Conservation (phyloP, 1,140 invertebrate species). For the Zophobas atratus region DNA sequence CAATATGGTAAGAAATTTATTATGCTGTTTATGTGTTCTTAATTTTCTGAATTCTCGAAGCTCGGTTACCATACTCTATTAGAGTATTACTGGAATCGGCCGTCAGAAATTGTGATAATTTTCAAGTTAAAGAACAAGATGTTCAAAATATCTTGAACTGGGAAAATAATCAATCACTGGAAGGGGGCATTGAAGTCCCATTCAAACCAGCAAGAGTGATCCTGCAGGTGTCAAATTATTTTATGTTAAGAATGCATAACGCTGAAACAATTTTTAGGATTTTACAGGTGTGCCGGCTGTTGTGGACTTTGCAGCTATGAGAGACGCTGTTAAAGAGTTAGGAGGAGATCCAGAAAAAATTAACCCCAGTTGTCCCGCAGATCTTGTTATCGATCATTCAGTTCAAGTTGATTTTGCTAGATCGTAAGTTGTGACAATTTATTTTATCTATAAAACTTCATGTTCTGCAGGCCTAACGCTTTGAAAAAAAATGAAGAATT, state of each 20-base stretch:
- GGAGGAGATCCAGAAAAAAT: conserved; percentile 94
- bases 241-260: conserved; percentile 3
- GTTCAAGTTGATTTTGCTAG: conserved; percentile 96
- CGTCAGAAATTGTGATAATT: conserved; percentile 96
- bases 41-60: conserved; percentile 70
- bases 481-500: conserved; percentile 94
- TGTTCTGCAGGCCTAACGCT: conserved; percentile 81
- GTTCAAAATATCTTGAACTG: conserved; percentile 94
- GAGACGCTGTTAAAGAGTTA: conserved; percentile 92
- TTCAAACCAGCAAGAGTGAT: conserved; percentile 97
- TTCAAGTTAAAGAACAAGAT: conserved; percentile 89
- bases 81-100: conserved; percentile 95
- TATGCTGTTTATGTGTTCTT: background rate
- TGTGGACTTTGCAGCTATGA: conserved; percentile 99
- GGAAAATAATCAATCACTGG: conserved; percentile 81
- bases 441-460: conserved; percentile 2
- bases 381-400: conserved; percentile 98
- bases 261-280: conserved; percentile 74
- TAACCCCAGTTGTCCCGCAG: conserved; percentile 97
- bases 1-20: conserved; percentile 81
- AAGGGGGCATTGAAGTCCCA: conserved; percentile 90
- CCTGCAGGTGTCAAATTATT: conserved; percentile 80
- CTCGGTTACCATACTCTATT: conserved; percentile 92
- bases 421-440: conserved; percentile 75
- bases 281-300: conserved; percentile 98